Percentiles rank a stretch among this genome's conserved stretches.
Evolutionary conservation across 2,888 invertebrate genomes (phyloP).

Genomic region (Meta bourneti): DNA sequence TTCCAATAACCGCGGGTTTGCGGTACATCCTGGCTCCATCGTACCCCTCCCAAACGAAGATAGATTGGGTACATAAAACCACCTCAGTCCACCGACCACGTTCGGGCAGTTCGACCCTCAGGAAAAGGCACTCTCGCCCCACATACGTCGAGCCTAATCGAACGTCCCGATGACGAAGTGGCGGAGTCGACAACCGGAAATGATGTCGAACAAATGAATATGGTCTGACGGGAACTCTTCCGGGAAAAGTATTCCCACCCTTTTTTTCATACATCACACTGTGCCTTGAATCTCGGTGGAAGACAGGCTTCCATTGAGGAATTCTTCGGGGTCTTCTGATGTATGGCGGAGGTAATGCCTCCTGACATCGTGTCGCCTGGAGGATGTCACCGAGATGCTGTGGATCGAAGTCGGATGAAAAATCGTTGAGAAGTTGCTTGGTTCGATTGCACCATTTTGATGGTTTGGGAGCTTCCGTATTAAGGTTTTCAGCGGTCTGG

Average conservation of each 20-base stretch:
- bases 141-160: conserved; percentile 34
- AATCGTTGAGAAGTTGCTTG: background rate
- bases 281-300: no score
- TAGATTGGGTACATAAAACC: background rate
- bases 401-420: background rate
- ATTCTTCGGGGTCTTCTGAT: no score
- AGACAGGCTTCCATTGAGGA: no score
- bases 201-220: conserved; percentile 59
- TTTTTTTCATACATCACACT: background rate
- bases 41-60: background rate
- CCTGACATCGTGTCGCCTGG: conserved; percentile 19
- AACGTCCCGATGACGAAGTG: conserved; percentile 48
- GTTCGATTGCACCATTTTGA: background rate
- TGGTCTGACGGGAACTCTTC: background rate
- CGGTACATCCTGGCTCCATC: background rate
- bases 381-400: background rate
- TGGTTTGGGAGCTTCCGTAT: background rate
- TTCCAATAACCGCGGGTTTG: no score
- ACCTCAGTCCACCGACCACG: background rate
- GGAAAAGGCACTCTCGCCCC: background rate
- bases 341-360: conserved; percentile 33
- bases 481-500: no score
- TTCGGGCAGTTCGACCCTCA: background rate
- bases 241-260: background rate
- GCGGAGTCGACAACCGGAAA: conserved; percentile 39